Evolutionary conservation across 2,113 vertebrate genomes (phyloP).

Genomic region (Martes martes): DNA sequence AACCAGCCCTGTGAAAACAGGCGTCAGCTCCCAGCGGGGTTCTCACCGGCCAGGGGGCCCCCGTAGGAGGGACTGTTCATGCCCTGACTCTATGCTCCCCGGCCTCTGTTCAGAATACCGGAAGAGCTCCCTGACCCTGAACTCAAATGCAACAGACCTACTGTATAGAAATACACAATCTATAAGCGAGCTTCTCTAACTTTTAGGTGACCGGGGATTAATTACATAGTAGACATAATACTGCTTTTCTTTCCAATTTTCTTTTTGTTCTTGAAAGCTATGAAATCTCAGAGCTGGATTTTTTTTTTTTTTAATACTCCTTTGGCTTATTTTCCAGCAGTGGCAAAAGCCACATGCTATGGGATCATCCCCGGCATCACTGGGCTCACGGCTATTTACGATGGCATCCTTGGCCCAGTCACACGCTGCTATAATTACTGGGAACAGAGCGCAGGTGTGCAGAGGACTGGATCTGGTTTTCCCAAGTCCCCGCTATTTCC

Average conservation of each 20-base stretch:
- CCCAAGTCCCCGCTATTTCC: background rate
- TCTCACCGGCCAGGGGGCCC: background rate
- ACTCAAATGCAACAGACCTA: background rate
- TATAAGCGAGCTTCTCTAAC: background rate
- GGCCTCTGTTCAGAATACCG: background rate
- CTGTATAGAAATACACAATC: background rate
- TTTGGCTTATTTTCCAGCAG: background rate
- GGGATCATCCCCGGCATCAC: background rate
- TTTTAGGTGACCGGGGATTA: background rate
- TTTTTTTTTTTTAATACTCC: background rate
- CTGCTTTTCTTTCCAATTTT: background rate
- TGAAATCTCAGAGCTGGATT: background rate
- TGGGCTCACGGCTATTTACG: fast-evolving
- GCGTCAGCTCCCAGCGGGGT: background rate
- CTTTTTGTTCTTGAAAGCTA: background rate
- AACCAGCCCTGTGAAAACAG: background rate
- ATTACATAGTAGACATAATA: background rate
- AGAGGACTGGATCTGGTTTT: background rate
- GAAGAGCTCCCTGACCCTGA: background rate
- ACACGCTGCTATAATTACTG: background rate
- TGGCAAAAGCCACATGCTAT: background rate
- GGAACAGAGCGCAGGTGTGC: background rate
- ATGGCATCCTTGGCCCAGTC: background rate
- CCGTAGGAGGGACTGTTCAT: background rate
- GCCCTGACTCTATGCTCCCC: background rate